Conservation (phyloP, 2,113 vertebrate species). For the Lepisosteus osseus region DNA sequence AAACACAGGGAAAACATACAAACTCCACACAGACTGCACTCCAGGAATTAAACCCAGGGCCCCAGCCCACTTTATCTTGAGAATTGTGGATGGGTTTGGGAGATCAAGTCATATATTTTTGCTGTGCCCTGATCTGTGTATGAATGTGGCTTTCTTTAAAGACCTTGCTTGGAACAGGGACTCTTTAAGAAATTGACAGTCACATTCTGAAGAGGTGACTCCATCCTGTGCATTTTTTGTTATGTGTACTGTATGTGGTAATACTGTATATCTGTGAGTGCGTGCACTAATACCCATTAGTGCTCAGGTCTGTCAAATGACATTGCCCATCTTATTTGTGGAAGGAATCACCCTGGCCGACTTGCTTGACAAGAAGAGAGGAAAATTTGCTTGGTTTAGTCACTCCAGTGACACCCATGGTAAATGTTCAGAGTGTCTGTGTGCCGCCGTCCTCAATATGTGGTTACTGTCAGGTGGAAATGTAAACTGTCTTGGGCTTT, state of each 20-base stretch:
- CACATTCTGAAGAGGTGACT: not conserved
- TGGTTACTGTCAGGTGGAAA: constrained; percentile 11
- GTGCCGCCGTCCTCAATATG: constrained; percentile 29
- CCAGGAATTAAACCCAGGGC: too few relatives aligned
- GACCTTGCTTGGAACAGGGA: too few relatives aligned
- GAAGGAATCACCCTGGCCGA: constrained; percentile 61
- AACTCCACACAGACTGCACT: too few relatives aligned
- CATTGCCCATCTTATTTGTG: constrained; percentile 44
- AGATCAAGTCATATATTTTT: too few relatives aligned
- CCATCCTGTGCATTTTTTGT: constrained; percentile 23
- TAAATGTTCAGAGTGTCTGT: constrained; percentile 49
- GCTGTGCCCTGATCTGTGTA: too few relatives aligned
- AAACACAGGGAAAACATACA: too few relatives aligned
- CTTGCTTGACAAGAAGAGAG: constrained; percentile 76
- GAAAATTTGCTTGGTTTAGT: constrained; percentile 78
- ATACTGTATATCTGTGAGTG: constrained; percentile 11
- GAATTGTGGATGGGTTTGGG: too few relatives aligned
- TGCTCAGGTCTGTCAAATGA: constrained; percentile 56
- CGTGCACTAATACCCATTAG: constrained; percentile 10
- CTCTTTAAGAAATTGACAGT: too few relatives aligned
- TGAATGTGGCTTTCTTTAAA: too few relatives aligned
- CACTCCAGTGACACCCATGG: constrained; percentile 76
- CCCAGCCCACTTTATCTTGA: too few relatives aligned
- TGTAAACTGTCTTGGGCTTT: not conserved
- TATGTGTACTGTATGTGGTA: constrained; percentile 12